Conservation (phyloP, 2,888 invertebrate genomes). For the Nephrotoma flavescens region DNA sequence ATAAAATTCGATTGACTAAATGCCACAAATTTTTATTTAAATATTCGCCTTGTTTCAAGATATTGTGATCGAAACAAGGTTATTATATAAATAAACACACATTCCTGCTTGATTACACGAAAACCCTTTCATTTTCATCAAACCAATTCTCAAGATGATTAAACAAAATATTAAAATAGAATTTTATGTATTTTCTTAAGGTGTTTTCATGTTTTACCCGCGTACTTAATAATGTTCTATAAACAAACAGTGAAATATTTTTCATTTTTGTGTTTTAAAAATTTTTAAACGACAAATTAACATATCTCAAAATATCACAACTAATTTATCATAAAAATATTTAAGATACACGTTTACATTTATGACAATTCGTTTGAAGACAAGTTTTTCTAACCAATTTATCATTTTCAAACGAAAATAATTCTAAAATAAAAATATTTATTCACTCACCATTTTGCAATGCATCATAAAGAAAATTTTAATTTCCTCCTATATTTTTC, state of each 20-base stretch:
- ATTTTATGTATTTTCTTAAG: not conserved
- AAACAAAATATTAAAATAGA: not conserved
- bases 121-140: no score
- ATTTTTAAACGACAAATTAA: not conserved
- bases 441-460: not conserved
- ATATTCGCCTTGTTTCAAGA: no score
- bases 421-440: not conserved
- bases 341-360: not conserved
- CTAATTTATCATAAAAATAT: not conserved
- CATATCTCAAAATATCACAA: not conserved
- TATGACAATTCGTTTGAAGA: not conserved
- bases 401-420: not conserved
- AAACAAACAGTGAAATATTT: not conserved
- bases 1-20: no score
- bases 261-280: not conserved
- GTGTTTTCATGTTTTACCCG: not conserved
- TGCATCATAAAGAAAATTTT: not conserved
- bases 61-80: no score
- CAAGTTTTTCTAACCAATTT: not conserved
- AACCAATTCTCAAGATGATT: not conserved
- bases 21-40: no score
- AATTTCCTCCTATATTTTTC: not conserved
- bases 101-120: no score
- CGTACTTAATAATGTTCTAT: not conserved
- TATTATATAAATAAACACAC: no score